These are phyloP conservation scores for Reticulitermes lucifugus DNA, from an alignment of 2,888 invertebrate genomes.

Conservation along the genomic window DNA sequence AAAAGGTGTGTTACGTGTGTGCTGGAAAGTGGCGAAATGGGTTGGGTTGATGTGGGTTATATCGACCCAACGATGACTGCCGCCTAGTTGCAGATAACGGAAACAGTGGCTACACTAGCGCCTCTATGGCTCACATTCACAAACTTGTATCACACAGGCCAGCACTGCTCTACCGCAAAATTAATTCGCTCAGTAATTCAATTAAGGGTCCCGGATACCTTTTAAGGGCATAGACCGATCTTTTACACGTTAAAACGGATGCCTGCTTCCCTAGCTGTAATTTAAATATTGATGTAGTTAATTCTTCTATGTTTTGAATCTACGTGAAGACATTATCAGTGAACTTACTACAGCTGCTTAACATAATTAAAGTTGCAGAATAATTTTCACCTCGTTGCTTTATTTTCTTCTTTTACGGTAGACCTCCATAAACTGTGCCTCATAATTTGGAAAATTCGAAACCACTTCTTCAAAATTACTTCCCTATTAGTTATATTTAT, in stretches of 20 bases:
- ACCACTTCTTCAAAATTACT: too few relatives aligned
- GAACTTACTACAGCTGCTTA: too few relatives aligned
- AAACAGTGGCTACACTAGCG: neutral
- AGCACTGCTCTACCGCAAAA: neutral
- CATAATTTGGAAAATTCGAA: too few relatives aligned
- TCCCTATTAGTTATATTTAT: too few relatives aligned
- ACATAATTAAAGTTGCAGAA: too few relatives aligned
- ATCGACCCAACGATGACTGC: constrained; percentile 7
- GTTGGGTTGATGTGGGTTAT: neutral
- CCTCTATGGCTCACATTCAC: neutral
- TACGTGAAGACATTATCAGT: too few relatives aligned
- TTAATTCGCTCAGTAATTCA: constrained; percentile 23
- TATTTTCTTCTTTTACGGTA: too few relatives aligned
- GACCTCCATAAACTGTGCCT: too few relatives aligned
- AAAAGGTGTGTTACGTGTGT: neutral
- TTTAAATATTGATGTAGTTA: neutral
- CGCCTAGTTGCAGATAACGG: neutral
- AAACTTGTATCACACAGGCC: neutral
- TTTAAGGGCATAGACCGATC: neutral
- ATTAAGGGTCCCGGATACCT: neutral
- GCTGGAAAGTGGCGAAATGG: neutral
- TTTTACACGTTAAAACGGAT: neutral
- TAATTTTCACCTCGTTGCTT: too few relatives aligned
- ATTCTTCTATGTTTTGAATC: too few relatives aligned
- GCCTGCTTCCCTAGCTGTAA: neutral